Conservation (phyloP, 1,140 invertebrate species). For the Achroia grisella region DNA sequence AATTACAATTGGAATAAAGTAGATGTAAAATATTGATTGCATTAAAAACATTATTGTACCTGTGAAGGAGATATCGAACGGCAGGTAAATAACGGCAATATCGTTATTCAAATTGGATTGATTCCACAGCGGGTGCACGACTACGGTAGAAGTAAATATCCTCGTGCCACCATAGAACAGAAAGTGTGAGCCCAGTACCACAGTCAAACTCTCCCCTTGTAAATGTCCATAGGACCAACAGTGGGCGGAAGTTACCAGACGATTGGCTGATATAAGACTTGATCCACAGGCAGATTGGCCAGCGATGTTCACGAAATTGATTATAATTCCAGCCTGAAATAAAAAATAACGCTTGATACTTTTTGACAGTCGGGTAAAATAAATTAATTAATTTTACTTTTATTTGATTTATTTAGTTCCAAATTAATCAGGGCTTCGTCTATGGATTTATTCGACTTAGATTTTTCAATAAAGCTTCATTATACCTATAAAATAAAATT, state of each 20-base stretch:
- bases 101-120: slow-evolving; percentile 36
- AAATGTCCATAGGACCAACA: slow-evolving; percentile 26
- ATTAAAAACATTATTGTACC: slow-evolving; percentile 10
- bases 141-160: slow-evolving; percentile 16
- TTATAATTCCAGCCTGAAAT: slow-evolving; percentile 32
- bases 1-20: too few relatives aligned
- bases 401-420: too few relatives aligned
- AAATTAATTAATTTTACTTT: too few relatives aligned
- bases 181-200: slow-evolving; percentile 28
- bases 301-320: slow-evolving; percentile 14
- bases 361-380: too few relatives aligned
- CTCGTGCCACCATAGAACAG: slow-evolving; percentile 30
- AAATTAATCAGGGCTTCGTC: too few relatives aligned
- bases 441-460: too few relatives aligned
- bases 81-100: slow-evolving; percentile 56
- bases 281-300: slow-evolving; percentile 29
- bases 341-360: too few relatives aligned
- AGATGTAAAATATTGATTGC: neutral
- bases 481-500: too few relatives aligned
- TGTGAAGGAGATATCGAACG: slow-evolving; percentile 30
- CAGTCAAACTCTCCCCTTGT: slow-evolving; percentile 21
- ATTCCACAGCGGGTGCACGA: slow-evolving; percentile 27
- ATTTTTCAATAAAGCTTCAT: too few relatives aligned
- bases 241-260: slow-evolving; percentile 34
- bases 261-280: slow-evolving; percentile 18